Conservation (phyloP, 2,113 vertebrate genomes). For the Phoxinus phoxinus region DNA sequence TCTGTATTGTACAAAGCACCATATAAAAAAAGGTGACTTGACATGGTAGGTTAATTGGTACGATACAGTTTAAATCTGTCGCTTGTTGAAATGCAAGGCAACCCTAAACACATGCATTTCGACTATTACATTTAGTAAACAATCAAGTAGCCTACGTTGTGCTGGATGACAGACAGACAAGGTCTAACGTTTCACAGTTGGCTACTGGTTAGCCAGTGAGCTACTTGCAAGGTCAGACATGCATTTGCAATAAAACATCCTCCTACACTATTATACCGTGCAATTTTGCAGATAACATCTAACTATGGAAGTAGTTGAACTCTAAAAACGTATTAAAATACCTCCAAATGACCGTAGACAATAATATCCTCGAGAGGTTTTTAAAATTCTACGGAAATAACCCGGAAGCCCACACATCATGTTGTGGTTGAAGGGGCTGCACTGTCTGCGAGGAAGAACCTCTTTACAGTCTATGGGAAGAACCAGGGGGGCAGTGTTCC, state of each 20-base stretch:
- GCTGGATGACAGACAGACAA: not conserved
- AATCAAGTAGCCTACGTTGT: not conserved
- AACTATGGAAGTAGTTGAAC: not conserved
- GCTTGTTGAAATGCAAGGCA: not conserved
- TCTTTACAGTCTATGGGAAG: too few relatives aligned
- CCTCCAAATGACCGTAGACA: slow-evolving; percentile 14
- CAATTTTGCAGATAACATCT: not conserved
- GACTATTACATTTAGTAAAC: not conserved
- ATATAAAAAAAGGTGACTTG: too few relatives aligned
- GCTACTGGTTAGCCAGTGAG: not conserved
- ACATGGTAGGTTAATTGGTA: not conserved
- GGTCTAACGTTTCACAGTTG: not conserved
- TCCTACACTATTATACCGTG: not conserved
- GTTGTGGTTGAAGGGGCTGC: not conserved
- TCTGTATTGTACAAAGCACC: too few relatives aligned
- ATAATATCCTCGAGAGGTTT: not conserved
- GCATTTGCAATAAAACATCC: not conserved
- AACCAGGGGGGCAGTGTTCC: too few relatives aligned
- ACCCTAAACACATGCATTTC: not conserved
- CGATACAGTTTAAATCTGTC: not conserved
- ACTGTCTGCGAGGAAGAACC: too few relatives aligned
- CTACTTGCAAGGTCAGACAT: not conserved
- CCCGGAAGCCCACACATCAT: not conserved
- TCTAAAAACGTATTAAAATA: not conserved
- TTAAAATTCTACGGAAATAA: not conserved